phyloP scores from a whole-genome alignment of 2,888 invertebrate species.

The Eustalomyia histrio region DNA sequence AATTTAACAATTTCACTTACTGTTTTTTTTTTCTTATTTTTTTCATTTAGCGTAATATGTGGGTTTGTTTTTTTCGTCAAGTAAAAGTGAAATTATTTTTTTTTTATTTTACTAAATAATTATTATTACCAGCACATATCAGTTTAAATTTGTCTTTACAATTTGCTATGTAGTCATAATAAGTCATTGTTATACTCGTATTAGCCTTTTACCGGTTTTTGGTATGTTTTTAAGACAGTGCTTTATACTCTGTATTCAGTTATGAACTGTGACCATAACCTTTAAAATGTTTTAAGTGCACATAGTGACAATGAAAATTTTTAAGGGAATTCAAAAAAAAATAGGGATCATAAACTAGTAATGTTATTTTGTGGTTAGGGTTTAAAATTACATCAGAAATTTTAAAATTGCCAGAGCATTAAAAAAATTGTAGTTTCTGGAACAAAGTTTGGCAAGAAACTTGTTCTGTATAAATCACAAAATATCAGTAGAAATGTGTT shows the following conservation, averaged over 20 bases:
- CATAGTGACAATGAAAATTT: conserved; percentile 58
- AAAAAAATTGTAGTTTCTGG: too few species aligned
- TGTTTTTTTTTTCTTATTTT: conserved; percentile 29
- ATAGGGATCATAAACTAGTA: neutral
- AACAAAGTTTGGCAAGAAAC: too few species aligned
- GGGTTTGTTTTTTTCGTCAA: conserved; percentile 19
- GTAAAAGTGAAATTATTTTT: conserved; percentile 66
- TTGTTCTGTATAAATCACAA: too few species aligned
- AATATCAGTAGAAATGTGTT: too few species aligned
- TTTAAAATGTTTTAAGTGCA: conserved; percentile 49
- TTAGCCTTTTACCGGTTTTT: conserved; percentile 27
- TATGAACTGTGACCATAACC: conserved; percentile 63
- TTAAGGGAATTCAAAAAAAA: neutral
- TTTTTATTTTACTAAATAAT: conserved; percentile 44
- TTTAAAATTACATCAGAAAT: too few species aligned
- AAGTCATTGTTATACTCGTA: neutral
- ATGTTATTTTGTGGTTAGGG: neutral
- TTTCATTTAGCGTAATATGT: conserved; percentile 24
- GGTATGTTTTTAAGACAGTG: neutral
- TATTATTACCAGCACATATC: conserved; percentile 57
- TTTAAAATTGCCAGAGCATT: too few species aligned
- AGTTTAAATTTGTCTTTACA: conserved; percentile 22
- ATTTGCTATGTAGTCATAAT: neutral
- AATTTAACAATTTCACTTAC: conserved; percentile 57
- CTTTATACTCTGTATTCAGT: conserved; percentile 2